Conservation (phyloP, 2,113 vertebrate species). For the Brachionichthys hirsutus region DNA sequence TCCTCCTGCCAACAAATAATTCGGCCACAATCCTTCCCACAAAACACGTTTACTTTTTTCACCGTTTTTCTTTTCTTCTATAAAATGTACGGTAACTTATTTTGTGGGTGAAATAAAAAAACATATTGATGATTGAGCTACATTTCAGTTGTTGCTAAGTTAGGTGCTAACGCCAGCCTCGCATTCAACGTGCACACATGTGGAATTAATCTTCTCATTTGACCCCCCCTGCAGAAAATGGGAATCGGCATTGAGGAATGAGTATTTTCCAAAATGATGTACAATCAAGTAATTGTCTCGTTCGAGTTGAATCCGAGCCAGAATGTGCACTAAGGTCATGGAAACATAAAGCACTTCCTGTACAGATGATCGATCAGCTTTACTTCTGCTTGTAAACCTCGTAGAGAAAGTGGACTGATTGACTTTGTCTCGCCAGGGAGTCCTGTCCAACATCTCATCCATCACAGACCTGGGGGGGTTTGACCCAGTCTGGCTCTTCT, state of each 20-base stretch:
- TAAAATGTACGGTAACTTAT: too few species aligned
- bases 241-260: background rate
- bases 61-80: too few species aligned
- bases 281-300: background rate
- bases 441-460: constrained; percentile 97
- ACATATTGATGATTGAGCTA: background rate
- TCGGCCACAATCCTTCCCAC: background rate
- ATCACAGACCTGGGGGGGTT: constrained; percentile 97
- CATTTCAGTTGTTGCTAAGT: background rate
- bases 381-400: background rate
- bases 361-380: background rate
- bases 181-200: background rate
- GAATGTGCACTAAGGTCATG: too few species aligned
- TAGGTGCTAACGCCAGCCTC: background rate
- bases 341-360: too few species aligned
- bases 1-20: background rate
- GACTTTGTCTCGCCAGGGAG: constrained; percentile 78
- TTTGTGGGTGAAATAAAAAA: background rate
- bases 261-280: background rate
- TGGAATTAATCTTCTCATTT: background rate
- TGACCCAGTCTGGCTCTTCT: constrained; percentile 97
- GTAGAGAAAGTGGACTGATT: too few species aligned
- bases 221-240: background rate
- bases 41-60: background rate
- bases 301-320: too few species aligned